A percentile compares a stretch with the other conserved stretches of the same genome.
Evolutionary conservation across 2,797 vertebrate species (phyloP).

Genomic region (Cirrhinus mrigala): DNA sequence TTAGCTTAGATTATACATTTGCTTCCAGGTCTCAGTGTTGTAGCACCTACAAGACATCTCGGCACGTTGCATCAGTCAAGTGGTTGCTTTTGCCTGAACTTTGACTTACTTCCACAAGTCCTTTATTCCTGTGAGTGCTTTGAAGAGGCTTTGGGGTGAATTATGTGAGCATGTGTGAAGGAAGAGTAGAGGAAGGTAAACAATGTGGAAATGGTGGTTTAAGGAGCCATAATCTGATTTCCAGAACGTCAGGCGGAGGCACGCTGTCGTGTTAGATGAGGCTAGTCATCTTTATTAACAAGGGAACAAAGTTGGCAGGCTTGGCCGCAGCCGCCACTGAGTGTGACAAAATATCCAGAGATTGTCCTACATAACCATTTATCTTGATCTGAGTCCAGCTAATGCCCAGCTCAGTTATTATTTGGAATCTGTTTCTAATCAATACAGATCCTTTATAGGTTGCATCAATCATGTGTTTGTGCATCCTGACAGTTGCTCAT

Average conservation of each 20-base stretch:
- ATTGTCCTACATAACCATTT: conserved; percentile 55
- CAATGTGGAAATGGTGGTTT: conserved; percentile 60
- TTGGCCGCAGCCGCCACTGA: conserved; percentile 39
- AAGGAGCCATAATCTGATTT: conserved; percentile 64
- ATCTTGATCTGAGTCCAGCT: conserved; percentile 55
- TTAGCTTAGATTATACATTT: neutral
- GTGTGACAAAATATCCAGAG: conserved; percentile 44
- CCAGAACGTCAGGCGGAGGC: conserved; percentile 49
- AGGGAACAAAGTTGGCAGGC: conserved; percentile 53
- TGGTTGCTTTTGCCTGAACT: neutral
- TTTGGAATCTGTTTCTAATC: conserved; percentile 51
- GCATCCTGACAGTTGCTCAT: conserved; percentile 52
- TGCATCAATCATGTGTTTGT: conserved; percentile 58
- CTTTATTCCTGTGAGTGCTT: conserved; percentile 2
- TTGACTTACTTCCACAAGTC: conserved; percentile 27
- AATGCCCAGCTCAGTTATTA: conserved; percentile 58
- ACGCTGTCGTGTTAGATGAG: conserved; percentile 54
- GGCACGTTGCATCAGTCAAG: neutral
- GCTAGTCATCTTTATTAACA: conserved; percentile 64
- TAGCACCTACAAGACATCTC: neutral
- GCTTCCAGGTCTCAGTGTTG: neutral
- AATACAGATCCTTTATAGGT: conserved; percentile 58
- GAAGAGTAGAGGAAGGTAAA: conserved; percentile 61
- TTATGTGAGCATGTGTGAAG: conserved; percentile 53
- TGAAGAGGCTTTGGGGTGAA: conserved; percentile 54